A percentile compares a stretch with the other conserved stretches of the same genome.
Evolutionary conservation across 2,888 invertebrate species (phyloP).

Genomic region (Pristionchus japonicus): DNA sequence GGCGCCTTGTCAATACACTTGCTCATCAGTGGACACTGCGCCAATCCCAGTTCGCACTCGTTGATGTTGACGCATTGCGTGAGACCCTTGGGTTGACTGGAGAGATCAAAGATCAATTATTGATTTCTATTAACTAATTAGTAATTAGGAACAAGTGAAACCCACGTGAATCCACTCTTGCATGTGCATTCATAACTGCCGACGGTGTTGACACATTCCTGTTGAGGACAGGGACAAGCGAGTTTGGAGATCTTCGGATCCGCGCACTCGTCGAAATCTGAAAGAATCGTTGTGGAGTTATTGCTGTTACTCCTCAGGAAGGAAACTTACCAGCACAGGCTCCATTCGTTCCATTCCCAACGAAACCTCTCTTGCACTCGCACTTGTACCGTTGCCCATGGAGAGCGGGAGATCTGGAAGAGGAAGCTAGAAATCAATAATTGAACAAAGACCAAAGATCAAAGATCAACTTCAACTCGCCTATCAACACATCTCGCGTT

Average conservation of each 20-base stretch:
- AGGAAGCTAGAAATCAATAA: too few species aligned
- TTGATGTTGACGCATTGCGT: constrained; percentile 46
- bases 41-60: constrained; percentile 46
- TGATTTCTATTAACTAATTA: too few species aligned
- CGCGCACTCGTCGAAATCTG: constrained; percentile 20
- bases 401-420: neutral
- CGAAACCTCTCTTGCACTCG: constrained; percentile 27
- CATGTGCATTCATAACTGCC: constrained; percentile 27
- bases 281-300: too few species aligned
- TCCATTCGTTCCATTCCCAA: constrained; percentile 25
- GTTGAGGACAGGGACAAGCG: constrained; percentile 44
- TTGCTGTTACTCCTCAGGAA: neutral
- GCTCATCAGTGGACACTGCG: constrained; percentile 47
- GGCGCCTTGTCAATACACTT: constrained; percentile 46
- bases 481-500: constrained; percentile 38
- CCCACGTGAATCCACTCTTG: constrained; percentile 34
- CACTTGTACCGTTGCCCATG: constrained; percentile 35
- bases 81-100: constrained; percentile 43
- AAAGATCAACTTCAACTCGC: neutral
- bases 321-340: constrained; percentile 1
- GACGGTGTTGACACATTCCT: constrained; percentile 32
- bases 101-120: neutral
- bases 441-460: neutral
- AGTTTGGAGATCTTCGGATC: constrained; percentile 11
- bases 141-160: neutral